Evolutionary conservation across 2,888 invertebrate species (phyloP).

Genomic region (Dolichopus griseipennis): DNA sequence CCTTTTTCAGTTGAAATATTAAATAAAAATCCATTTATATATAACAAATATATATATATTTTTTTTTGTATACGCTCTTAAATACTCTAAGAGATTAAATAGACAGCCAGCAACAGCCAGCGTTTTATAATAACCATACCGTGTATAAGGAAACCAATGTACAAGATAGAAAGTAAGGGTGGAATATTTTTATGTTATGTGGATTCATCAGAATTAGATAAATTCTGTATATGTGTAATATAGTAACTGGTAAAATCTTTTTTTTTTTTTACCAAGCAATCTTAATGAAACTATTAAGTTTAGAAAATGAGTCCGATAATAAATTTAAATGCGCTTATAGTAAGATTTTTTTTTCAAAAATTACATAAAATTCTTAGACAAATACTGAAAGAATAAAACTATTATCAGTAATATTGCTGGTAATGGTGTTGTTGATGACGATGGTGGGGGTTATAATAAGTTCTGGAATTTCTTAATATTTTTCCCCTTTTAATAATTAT

Average conservation of each 20-base stretch:
- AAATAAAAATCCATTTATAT: background rate
- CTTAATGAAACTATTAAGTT: background rate
- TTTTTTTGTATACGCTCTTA: background rate
- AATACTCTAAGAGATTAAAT: slow-evolving; percentile 2
- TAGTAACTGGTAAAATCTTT: background rate
- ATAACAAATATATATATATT: background rate
- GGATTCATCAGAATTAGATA: background rate
- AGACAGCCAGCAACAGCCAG: background rate
- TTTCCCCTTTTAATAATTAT: background rate
- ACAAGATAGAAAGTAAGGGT: background rate
- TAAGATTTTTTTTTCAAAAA: background rate
- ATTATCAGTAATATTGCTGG: background rate
- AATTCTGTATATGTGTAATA: too few species aligned
- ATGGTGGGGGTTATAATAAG: background rate
- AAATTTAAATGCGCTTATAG: background rate
- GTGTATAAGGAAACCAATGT: too few species aligned
- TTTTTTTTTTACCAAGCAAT: background rate
- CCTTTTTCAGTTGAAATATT: background rate
- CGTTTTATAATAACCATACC: background rate
- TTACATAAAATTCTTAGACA: background rate
- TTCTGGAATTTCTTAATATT: background rate
- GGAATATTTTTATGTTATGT: background rate
- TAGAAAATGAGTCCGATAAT: background rate
- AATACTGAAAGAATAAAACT: background rate
- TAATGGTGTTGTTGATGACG: background rate